phyloP scores from a whole-genome alignment of 2,888 invertebrate species.

The Orthosia incerta region DNA sequence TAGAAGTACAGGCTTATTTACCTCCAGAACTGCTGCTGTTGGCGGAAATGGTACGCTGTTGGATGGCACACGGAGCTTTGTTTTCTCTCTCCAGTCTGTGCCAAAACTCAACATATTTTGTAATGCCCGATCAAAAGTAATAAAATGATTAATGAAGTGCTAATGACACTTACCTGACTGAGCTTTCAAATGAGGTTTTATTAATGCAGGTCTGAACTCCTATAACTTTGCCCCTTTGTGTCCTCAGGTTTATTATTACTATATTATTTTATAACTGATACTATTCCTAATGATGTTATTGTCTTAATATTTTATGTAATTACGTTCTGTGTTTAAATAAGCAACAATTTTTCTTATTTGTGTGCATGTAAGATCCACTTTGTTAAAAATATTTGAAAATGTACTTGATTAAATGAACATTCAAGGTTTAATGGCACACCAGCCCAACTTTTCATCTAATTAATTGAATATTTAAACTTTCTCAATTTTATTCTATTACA shows the following conservation, averaged over 20 bases:
- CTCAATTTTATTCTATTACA: neutral
- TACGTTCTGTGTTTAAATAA: constrained; percentile 37
- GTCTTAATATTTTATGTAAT: constrained; percentile 45
- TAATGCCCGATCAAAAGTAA: neutral
- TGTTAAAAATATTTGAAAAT: neutral
- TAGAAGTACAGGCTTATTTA: neutral
- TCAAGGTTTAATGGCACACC: neutral
- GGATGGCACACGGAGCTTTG: neutral
- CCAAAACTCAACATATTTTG: neutral
- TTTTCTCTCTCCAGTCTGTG: neutral
- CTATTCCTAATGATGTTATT: constrained; percentile 29
- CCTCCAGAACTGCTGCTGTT: neutral
- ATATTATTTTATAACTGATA: constrained; percentile 27
- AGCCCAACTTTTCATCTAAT: neutral
- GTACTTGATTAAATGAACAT: neutral
- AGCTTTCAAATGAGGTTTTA: constrained; percentile 10
- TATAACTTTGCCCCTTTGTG: constrained; percentile 3
- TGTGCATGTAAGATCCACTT: neutral
- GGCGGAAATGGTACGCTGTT: neutral
- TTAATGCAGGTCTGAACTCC: constrained; percentile 26
- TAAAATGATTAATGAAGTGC: neutral
- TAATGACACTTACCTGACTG: neutral
- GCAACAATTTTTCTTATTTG: constrained; percentile 54
- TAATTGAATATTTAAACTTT: neutral
- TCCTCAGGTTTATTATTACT: neutral